phyloP scores from a whole-genome alignment of 1,140 invertebrate species.

The Gryon sp. region DNA sequence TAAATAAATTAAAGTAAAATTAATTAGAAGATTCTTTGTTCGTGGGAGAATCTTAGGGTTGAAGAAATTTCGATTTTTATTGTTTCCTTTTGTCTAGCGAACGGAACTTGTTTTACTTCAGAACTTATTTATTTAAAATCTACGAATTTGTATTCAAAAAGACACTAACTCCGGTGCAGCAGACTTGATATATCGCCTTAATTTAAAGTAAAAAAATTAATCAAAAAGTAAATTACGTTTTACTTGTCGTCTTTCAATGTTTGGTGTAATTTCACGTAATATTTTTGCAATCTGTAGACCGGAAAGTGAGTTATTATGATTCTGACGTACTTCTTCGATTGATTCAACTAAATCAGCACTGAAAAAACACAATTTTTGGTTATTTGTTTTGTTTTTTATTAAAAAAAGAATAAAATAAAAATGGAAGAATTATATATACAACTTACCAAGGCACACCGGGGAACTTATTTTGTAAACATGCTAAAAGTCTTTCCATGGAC shows the following conservation, averaged over 20 bases:
- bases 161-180: too few species aligned
- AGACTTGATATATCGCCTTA: too few species aligned
- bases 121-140: too few species aligned
- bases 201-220: slow-evolving; percentile 11
- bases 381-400: too few species aligned
- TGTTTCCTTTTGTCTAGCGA: too few species aligned
- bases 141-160: too few species aligned
- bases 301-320: slow-evolving; percentile 17
- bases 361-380: too few species aligned
- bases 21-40: too few species aligned
- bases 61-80: too few species aligned
- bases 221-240: slow-evolving; percentile 19
- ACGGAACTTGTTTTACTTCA: too few species aligned
- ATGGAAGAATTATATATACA: neutral
- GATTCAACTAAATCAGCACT: slow-evolving; percentile 17
- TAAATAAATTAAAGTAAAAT: too few species aligned
- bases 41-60: too few species aligned
- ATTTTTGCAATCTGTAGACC: neutral
- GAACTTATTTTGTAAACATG: neutral
- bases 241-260: slow-evolving; percentile 11
- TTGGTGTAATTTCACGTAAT: slow-evolving; percentile 3
- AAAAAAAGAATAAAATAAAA: neutral
- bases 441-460: neutral
- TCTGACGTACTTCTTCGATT: slow-evolving; percentile 8
- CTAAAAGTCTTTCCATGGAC: neutral